Conservation (phyloP, 2,888 invertebrate genomes). For the Caenorhabditis sp. region DNA sequence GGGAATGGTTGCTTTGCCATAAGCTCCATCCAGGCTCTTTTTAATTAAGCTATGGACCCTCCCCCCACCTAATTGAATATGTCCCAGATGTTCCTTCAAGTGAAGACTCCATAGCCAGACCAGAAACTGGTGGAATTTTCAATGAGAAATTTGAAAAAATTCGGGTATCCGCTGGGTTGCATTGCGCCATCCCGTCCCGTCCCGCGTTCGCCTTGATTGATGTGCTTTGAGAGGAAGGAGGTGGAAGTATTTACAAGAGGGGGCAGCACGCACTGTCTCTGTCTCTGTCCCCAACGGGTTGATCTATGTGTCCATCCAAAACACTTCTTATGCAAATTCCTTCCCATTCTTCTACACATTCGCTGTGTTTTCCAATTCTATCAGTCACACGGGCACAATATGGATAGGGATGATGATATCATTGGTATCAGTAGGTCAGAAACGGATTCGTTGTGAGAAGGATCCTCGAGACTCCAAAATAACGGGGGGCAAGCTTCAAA, state of each 20-base stretch:
- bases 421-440: background rate
- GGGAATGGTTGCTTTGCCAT: too few species aligned
- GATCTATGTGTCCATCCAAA: background rate
- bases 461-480: too few species aligned
- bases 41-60: too few species aligned
- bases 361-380: slow-evolving; percentile 1
- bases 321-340: slow-evolving; percentile 56
- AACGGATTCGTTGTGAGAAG: background rate
- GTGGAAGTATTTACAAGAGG: slow-evolving; percentile 3
- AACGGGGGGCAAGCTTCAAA: too few species aligned
- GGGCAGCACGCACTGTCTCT: background rate
- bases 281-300: background rate
- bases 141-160: background rate
- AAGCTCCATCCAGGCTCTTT: too few species aligned
- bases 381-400: too few species aligned
- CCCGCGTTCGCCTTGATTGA: slow-evolving; percentile 1
- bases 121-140: too few species aligned
- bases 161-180: background rate
- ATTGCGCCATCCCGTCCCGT: background rate
- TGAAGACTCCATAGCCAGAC: too few species aligned
- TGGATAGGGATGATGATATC: too few species aligned
- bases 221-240: slow-evolving; percentile 9
- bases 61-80: too few species aligned
- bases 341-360: background rate
- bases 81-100: too few species aligned